A percentile compares a stretch with the other conserved stretches of the same genome.
These are phyloP conservation scores for Pachyrhynchus sulphureomaculatus DNA, from an alignment of 1,140 invertebrate species.

Conservation along the genomic window DNA sequence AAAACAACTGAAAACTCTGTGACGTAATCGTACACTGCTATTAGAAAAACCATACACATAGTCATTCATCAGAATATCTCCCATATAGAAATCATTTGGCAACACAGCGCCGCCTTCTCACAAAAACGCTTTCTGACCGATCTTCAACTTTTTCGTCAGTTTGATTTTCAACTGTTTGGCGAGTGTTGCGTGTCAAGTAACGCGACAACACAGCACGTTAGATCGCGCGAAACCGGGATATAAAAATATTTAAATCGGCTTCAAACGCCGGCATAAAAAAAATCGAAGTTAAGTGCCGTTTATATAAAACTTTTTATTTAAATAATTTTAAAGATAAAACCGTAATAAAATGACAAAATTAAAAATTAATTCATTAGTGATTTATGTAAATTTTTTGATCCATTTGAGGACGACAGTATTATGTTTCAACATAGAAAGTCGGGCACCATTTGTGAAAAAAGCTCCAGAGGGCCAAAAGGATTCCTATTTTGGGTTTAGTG, in stretches of 20 bases:
- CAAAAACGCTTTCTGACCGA: background rate
- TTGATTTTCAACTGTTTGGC: background rate
- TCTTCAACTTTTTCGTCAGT: background rate
- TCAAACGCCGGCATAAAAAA: background rate
- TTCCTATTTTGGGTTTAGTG: slow-evolving; percentile 41
- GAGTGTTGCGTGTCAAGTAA: background rate
- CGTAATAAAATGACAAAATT: background rate
- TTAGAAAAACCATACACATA: too few relatives aligned
- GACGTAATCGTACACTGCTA: too few relatives aligned
- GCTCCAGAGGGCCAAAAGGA: slow-evolving; percentile 15
- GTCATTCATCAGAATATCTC: too few relatives aligned
- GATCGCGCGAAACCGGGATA: background rate
- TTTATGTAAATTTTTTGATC: slow-evolving; percentile 1
- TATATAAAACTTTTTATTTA: background rate
- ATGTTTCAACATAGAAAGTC: slow-evolving; percentile 38
- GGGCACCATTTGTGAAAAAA: slow-evolving; percentile 38
- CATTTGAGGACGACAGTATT: slow-evolving; percentile 20
- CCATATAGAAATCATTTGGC: background rate
- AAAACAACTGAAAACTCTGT: too few relatives aligned
- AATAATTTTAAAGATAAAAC: background rate
- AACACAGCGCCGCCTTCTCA: slow-evolving; percentile 12
- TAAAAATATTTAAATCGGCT: background rate
- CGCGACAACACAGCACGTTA: background rate
- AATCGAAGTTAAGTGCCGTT: background rate
- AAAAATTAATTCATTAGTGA: background rate